Base-by-base conservation (phyloP, 2,888 invertebrate species). In the Allygus modestus region DNA sequence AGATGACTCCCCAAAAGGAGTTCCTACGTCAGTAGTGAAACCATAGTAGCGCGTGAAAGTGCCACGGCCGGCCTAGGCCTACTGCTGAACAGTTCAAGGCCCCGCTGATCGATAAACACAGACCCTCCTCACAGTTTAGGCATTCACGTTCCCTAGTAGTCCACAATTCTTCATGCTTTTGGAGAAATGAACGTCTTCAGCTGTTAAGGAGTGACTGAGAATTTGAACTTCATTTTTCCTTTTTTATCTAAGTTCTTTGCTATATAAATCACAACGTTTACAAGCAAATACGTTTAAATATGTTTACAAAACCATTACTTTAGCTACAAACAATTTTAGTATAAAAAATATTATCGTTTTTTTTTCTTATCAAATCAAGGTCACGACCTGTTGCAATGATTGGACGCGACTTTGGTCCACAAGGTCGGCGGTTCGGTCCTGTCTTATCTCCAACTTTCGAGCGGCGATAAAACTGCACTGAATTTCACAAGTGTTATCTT, bases 121-220 rank as follows among this genome's bases (percentile, higher is more conserved):
- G 54, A 54, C 54, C 20, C 54, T 54, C 54, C 54, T 54, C 54
- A 54, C 54, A 23, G 54, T 54, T 54, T 54, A 46, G 46, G n/a
- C n/a, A n/a, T 12, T 12, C 17, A 46, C 46, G n/a, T 17, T 46
- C 46, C 46, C 12, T 12, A 7, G 37, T 37, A 1, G 46, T 46
- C 46, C 46, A 17, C 1, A 4, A 46, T 17, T 46, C 15, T 46
- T n/a, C n/a, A 2, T 46, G 46, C 7, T 2, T 17, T 46, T 11
- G 17, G 15, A 15, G 46, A 1, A 2, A 17, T 4, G 46, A 15
- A 15, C 17, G 9, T 46, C 46, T 15, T 15, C 9, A 37, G 46
- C 1, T 46, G 1, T 15, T 46, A 17, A 46, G 46, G 46, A 17
- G 12, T 11, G 17, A 20, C 54, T 54, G 20, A 2, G 20, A 0